phyloP scores from a whole-genome alignment of 2,113 vertebrate species.

The Cebus imitator region DNA sequence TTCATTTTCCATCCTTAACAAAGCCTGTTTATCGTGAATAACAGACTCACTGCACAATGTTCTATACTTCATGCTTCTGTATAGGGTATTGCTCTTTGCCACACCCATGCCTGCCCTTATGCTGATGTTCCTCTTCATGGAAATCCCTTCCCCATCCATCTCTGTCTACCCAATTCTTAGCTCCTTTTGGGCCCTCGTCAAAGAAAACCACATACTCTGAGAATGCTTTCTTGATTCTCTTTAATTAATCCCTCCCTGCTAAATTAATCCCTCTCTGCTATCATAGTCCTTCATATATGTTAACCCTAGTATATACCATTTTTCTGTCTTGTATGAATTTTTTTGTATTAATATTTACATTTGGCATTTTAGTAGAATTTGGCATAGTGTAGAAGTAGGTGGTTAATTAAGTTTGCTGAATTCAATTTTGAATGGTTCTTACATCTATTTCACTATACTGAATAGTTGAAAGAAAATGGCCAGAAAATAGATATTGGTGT shows the following conservation, averaged over 20 bases:
- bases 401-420: neutral
- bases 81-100: neutral
- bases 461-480: neutral
- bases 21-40: neutral
- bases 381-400: neutral
- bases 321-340: neutral
- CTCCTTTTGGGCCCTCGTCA: neutral
- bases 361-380: neutral
- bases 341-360: neutral
- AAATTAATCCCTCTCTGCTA: neutral
- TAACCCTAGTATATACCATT: neutral
- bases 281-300: neutral
- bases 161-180: neutral
- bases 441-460: neutral
- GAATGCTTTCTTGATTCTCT: neutral
- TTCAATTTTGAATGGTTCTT: neutral
- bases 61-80: neutral
- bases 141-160: neutral
- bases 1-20: neutral
- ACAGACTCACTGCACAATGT: neutral
- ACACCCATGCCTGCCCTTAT: neutral
- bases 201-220: neutral
- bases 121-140: accelerated
- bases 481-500: neutral
- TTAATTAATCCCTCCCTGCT: neutral